phyloP scores from a whole-genome alignment of 2,113 vertebrate genomes.

The Microcebus griseorufus region DNA sequence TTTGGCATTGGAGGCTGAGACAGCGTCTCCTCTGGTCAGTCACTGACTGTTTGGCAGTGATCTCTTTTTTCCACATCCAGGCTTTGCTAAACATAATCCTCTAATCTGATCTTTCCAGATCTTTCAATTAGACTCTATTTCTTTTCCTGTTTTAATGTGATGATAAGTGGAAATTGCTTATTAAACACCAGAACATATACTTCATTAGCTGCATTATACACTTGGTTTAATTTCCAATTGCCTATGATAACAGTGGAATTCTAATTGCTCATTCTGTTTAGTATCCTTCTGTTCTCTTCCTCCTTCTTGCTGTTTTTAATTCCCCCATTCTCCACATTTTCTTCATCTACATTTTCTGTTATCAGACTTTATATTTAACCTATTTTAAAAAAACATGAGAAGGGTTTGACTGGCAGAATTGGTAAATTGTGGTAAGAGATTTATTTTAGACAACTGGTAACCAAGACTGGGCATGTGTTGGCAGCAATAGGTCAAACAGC shows the following conservation, averaged over 20 bases:
- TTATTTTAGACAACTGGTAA: background rate
- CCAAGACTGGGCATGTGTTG: background rate
- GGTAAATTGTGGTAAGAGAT: background rate
- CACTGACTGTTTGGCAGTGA: background rate
- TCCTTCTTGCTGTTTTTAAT: background rate
- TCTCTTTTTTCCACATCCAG: background rate
- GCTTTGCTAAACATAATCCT: constrained; percentile 11
- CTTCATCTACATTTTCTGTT: constrained; percentile 9
- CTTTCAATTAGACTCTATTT: constrained; percentile 46
- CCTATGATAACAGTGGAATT: constrained; percentile 72
- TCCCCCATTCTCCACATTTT: background rate
- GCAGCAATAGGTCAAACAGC: background rate
- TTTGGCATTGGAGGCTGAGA: background rate
- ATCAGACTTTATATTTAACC: background rate
- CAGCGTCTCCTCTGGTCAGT: background rate
- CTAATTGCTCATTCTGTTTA: constrained; percentile 61
- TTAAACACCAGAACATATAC: constrained; percentile 72
- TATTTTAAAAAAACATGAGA: background rate
- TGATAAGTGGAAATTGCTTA: constrained; percentile 70
- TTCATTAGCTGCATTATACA: constrained; percentile 80
- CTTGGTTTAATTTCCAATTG: constrained; percentile 84
- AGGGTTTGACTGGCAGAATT: background rate
- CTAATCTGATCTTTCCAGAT: background rate
- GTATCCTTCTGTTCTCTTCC: constrained; percentile 54
- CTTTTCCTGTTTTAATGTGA: constrained; percentile 39